Conservation (phyloP, 2,113 vertebrate species). For the Rousettus leschenaultii region DNA sequence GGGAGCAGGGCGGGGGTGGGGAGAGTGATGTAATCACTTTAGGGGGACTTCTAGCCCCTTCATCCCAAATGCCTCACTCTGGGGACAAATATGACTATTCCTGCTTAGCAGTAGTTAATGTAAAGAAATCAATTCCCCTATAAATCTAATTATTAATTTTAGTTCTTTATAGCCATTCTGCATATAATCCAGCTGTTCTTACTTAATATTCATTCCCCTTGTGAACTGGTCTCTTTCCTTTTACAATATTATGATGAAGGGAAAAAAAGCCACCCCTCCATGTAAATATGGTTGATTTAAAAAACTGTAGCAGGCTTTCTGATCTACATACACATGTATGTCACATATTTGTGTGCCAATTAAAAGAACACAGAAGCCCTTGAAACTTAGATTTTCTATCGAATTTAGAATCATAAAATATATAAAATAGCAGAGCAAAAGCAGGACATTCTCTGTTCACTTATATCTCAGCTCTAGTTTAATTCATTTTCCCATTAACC, state of each 20-base stretch:
- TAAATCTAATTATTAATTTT: not conserved
- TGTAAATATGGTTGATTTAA: not conserved
- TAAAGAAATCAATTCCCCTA: slow-evolving; percentile 17
- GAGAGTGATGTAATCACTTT: slow-evolving; percentile 40
- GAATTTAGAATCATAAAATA: not conserved
- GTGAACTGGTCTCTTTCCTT: not conserved
- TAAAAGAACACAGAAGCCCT: not conserved
- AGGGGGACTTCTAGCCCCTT: not conserved
- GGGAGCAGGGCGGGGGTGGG: not conserved
- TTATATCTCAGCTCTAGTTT: not conserved
- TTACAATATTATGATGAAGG: not conserved
- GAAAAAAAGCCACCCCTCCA: no score
- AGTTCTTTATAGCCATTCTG: slow-evolving; percentile 44
- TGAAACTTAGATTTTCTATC: not conserved
- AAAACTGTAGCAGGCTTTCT: slow-evolving; percentile 6
- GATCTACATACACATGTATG: not conserved
- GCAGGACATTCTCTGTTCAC: not conserved
- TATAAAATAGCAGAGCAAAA: not conserved
- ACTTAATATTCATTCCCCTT: not conserved
- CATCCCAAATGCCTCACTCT: slow-evolving; percentile 21
- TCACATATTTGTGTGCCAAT: not conserved
- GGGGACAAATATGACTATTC: slow-evolving; percentile 36
- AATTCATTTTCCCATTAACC: not conserved
- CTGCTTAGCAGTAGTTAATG: slow-evolving; percentile 3
- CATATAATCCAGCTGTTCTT: not conserved